Conservation (phyloP, 2,888 invertebrate species). For the Euproctis similis region DNA sequence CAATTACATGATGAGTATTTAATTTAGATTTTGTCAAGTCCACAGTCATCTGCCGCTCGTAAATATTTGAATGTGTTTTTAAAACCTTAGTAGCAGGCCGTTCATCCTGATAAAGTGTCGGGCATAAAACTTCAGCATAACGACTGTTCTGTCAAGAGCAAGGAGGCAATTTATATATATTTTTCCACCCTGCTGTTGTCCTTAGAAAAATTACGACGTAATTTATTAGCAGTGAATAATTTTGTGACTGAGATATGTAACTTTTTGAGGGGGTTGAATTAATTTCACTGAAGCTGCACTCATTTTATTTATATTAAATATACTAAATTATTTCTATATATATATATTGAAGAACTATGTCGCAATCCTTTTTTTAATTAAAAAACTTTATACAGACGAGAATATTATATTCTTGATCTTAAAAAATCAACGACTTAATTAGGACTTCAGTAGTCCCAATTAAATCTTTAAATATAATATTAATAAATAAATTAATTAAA, state of each 20-base stretch:
- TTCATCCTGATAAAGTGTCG: slow-evolving; percentile 53
- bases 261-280: slow-evolving; percentile 10
- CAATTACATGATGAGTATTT: too few species aligned
- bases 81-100: slow-evolving; percentile 20
- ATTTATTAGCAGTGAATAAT: slow-evolving; percentile 40
- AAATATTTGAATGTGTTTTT: too few species aligned
- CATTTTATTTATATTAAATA: neutral
- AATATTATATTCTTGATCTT: too few species aligned
- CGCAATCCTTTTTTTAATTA: too few species aligned
- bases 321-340: neutral
- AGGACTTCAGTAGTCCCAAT: too few species aligned
- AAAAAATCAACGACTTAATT: too few species aligned
- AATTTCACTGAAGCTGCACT: slow-evolving; percentile 6
- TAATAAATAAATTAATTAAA: too few species aligned
- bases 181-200: slow-evolving; percentile 22
- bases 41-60: too few species aligned
- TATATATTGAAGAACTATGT: neutral
- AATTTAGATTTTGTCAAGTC: too few species aligned
- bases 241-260: slow-evolving; percentile 18
- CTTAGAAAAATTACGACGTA: slow-evolving; percentile 30
- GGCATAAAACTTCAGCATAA: slow-evolving; percentile 57
- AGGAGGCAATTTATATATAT: slow-evolving; percentile 52
- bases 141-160: slow-evolving; percentile 59
- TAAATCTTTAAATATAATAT: too few species aligned
- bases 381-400: too few species aligned